Evolutionary conservation across 30 jellyfish, hydroid and myxozoan species (phyloP).

Genomic region (Clytia hemisphaerica): DNA sequence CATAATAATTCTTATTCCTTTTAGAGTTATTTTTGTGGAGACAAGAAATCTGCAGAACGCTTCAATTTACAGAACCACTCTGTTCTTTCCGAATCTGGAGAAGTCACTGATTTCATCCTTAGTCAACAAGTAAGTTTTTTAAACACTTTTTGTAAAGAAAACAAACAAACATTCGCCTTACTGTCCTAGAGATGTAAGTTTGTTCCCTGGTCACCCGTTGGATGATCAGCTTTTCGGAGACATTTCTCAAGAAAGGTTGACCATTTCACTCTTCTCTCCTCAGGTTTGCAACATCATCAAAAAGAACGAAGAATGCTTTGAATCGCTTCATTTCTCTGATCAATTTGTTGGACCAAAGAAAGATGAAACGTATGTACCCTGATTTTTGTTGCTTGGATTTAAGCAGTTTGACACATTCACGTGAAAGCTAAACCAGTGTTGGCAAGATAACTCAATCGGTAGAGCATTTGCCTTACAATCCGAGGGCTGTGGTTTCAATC

Average conservation of each 20-base stretch:
- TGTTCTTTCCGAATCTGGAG: slow-evolving; percentile 79
- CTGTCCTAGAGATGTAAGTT: no score
- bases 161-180: no score
- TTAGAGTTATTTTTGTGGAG: slow-evolving; percentile 90
- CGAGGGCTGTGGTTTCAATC: no score
- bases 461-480: no score
- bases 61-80: slow-evolving; percentile 74
- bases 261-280: no score
- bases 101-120: slow-evolving; percentile 79
- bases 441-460: no score
- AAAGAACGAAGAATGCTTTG: slow-evolving; percentile 76
- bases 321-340: slow-evolving; percentile 91
- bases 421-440: no score
- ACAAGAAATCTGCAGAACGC: slow-evolving; percentile 77
- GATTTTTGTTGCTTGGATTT: background rate
- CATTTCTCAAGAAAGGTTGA: no score
- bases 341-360: slow-evolving; percentile 97
- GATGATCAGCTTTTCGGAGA: no score
- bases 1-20: background rate
- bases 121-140: slow-evolving; percentile 74
- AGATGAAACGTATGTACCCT: slow-evolving; percentile 69
- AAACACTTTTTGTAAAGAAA: no score
- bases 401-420: no score
- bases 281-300: slow-evolving; percentile 85
- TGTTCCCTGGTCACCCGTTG: no score